Conservation (phyloP, 2,888 invertebrate species). For the Aporophyla nigra region DNA sequence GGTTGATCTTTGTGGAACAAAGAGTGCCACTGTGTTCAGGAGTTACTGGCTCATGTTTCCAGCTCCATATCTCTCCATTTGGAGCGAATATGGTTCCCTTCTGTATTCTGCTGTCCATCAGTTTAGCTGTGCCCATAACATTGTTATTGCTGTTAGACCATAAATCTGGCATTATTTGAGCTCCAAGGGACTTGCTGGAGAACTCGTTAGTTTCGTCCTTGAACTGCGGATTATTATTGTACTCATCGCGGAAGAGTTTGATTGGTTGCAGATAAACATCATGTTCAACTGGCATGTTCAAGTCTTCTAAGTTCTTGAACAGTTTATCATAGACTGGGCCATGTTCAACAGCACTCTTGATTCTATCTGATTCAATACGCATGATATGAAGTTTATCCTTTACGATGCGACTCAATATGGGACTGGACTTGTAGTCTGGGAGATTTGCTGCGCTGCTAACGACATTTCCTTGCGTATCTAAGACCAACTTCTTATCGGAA, state of each 20-base stretch:
- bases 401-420: conserved; percentile 86
- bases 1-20: conserved; percentile 87
- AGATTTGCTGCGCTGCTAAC: conserved; percentile 88
- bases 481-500: conserved; percentile 88
- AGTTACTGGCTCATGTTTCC: conserved; percentile 89
- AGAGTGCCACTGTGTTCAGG: conserved; percentile 87
- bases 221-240: conserved; percentile 89
- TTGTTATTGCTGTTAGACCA: conserved; percentile 86
- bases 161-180: conserved; percentile 86
- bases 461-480: conserved; percentile 88
- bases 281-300: conserved; percentile 88
- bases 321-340: conserved; percentile 91
- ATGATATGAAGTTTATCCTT: conserved; percentile 89
- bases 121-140: conserved; percentile 83
- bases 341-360: conserved; percentile 91
- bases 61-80: conserved; percentile 90
- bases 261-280: conserved; percentile 91
- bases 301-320: conserved; percentile 88
- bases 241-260: conserved; percentile 89
- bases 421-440: conserved; percentile 87
- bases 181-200: conserved; percentile 86
- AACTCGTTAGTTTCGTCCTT: conserved; percentile 90
- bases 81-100: conserved; percentile 90
- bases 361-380: conserved; percentile 90
- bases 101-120: conserved; percentile 85